Base-by-base conservation (phyloP, 2,113 vertebrate genomes). In the Taxidea taxus region DNA sequence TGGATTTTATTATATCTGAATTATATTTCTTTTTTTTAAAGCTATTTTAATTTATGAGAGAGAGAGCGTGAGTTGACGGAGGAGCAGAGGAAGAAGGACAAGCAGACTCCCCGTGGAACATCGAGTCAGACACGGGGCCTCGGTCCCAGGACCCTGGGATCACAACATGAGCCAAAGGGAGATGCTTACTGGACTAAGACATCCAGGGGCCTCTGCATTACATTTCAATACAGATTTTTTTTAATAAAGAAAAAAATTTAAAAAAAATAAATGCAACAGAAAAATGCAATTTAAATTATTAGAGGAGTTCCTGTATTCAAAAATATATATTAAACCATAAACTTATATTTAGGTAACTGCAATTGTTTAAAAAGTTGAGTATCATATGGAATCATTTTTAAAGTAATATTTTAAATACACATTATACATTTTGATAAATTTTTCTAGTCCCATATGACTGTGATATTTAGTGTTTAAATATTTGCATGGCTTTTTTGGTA, bases 381-480 rank as follows among this genome's bases (percentile, higher is more conserved):
- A 54, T 87, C 31, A 27, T 68, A 60, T 74, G 7, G 3, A 86
- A 49, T 82, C 1, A 91, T 91, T 96, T 92, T 58, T 94, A 47
- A 62, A 87, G 89, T 51, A 0, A 68, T 95, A 37, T 58, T 72
- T 82, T n/a, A 89, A 7, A 91, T 37, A 60, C 4, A 85, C 11
- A 68, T 62, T 60, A 81, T 39, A 90, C 12, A 47, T 62, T 60
- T 95, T 94, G 83, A 39, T 75, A 92, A 94, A 37, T 64, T 97
- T 58, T 82, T 83, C 1, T 87, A 96, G 58, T 89, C 86, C 15
- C 37, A 21, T 31, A 86, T 18, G 3, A 87, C 44, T 94, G 8
- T 86, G 64, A n/a, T 84, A 84, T 49, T 97, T 97, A 94, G 95
- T 96, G 95, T 97, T 95, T 87, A 87, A 87, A 82, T 96, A 94